These are phyloP conservation scores for Caloenas nicobarica DNA, from an alignment of 2,113 vertebrate species.

Conservation along the genomic window DNA sequence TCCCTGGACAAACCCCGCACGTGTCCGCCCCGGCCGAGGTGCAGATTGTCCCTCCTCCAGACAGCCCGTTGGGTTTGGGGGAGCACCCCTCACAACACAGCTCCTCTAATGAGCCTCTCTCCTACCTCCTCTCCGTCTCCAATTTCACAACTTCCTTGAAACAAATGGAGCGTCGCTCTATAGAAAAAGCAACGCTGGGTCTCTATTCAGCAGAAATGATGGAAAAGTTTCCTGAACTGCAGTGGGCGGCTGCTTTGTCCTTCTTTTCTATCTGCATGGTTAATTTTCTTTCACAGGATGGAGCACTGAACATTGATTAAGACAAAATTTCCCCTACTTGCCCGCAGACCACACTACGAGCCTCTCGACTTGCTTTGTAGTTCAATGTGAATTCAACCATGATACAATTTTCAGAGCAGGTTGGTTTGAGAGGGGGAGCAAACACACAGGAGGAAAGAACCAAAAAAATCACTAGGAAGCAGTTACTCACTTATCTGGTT, in stretches of 20 bases:
- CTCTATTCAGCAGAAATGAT: constrained; percentile 55
- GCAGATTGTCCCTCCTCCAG: not conserved
- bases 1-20: not conserved
- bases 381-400: constrained; percentile 52
- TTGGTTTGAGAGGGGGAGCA: constrained; percentile 19
- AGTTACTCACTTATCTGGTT: not conserved
- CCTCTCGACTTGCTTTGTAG: constrained; percentile 16
- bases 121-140: not conserved
- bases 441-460: not conserved
- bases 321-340: constrained; percentile 50
- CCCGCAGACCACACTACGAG: constrained; percentile 4
- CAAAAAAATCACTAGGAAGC: constrained; percentile 1
- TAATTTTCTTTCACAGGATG: constrained; percentile 57
- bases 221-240: constrained; percentile 44
- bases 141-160: constrained; percentile 63
- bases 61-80: constrained; percentile 28
- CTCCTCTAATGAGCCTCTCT: constrained; percentile 37
- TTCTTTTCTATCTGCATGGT: constrained; percentile 9
- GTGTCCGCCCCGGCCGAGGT: not conserved
- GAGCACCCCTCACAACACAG: constrained; percentile 11
- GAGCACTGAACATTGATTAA: constrained; percentile 50
- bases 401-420: constrained; percentile 55
- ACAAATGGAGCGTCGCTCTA: constrained; percentile 49
- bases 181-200: constrained; percentile 44
- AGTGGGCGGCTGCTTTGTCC: constrained; percentile 51